Percentiles rank a stretch among this genome's conserved stretches.
Conservation (phyloP, 2,888 invertebrate species). For the Morpho deidamia region DNA sequence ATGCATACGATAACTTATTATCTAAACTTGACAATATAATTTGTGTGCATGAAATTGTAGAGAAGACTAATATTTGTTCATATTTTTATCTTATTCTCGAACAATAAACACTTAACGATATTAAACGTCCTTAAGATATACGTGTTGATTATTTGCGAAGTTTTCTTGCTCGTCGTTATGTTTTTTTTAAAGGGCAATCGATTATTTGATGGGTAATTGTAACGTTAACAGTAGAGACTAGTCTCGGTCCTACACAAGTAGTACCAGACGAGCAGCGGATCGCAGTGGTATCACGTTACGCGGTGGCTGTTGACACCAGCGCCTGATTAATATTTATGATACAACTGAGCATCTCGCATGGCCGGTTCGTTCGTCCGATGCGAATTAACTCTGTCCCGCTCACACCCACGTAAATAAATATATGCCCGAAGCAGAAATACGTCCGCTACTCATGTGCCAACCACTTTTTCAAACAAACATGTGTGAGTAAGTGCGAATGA, state of each 20-base stretch:
- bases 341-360: slow-evolving; percentile 77
- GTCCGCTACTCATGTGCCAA: slow-evolving; percentile 49
- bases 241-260: slow-evolving; percentile 45
- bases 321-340: slow-evolving; percentile 80
- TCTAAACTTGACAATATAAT: slow-evolving; percentile 41
- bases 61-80: slow-evolving; percentile 7
- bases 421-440: slow-evolving; percentile 39
- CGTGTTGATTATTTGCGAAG: background rate
- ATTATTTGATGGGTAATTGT: slow-evolving; percentile 32
- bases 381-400: slow-evolving; percentile 64
- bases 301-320: slow-evolving; percentile 79
- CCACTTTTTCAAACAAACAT: slow-evolving; percentile 59
- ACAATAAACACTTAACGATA: slow-evolving; percentile 2
- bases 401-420: slow-evolving; percentile 38
- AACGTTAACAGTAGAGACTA: slow-evolving; percentile 35
- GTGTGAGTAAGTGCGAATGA: slow-evolving; percentile 71
- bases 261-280: slow-evolving; percentile 71
- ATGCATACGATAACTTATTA: slow-evolving; percentile 59
- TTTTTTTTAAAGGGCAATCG: slow-evolving; percentile 25
- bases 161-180: background rate
- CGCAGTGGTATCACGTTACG: slow-evolving; percentile 75
- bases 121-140: slow-evolving; percentile 2
- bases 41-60: slow-evolving; percentile 21
- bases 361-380: slow-evolving; percentile 69
- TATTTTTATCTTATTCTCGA: slow-evolving; percentile 8